These are phyloP conservation scores for Orientallactaga sibirica DNA, from an alignment of 2,797 vertebrate species.

Conservation along the genomic window DNA sequence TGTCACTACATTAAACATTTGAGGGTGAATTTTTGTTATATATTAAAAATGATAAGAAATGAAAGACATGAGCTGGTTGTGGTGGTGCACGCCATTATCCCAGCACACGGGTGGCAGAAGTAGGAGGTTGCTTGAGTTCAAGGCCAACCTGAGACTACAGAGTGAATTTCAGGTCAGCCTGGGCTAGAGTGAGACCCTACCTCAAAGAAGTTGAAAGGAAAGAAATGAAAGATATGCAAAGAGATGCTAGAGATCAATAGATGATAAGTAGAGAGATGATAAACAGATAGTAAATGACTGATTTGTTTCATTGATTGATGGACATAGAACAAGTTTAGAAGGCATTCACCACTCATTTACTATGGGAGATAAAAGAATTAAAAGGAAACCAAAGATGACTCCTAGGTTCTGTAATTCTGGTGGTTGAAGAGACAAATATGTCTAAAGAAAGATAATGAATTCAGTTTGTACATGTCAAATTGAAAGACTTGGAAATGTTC, in stretches of 20 bases:
- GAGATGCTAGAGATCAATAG: too few species aligned
- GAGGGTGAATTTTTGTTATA: neutral
- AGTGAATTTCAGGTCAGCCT: too few species aligned
- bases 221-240: too few species aligned
- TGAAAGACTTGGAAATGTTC: neutral
- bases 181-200: too few species aligned
- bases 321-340: neutral
- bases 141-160: too few species aligned
- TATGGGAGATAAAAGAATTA: neutral
- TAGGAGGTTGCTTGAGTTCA: too few species aligned
- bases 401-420: neutral
- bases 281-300: neutral
- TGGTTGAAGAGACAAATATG: neutral
- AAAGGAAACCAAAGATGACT: neutral
- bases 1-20: constrained; percentile 1
- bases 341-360: neutral
- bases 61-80: neutral
- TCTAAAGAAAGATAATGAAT: neutral
- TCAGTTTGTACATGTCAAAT: neutral
- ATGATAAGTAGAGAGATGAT: too few species aligned
- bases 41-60: neutral
- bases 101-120: too few species aligned
- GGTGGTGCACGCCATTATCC: too few species aligned
- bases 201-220: too few species aligned
- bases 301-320: neutral